Base-by-base conservation (phyloP, 2,797 vertebrate species). In the Urosaurus nigricauda region DNA sequence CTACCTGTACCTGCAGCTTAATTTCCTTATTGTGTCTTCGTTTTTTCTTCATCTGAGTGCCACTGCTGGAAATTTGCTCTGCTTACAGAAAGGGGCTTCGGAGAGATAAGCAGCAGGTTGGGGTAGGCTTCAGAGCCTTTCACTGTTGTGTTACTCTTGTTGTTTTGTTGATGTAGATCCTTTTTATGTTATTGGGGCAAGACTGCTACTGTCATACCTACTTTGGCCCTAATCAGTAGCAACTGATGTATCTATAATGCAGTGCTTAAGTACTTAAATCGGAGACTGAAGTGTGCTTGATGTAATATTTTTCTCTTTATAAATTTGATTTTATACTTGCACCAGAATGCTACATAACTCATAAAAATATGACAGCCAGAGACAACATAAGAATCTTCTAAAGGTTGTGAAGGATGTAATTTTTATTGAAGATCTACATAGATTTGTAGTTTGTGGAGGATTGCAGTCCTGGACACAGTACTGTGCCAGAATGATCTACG, bases 281-380 rank as follows among this genome's bases (percentile, higher is more conserved):
- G 68, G 58, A 85, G 79, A 87, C 86, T 87, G 68, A 90, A 83
- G 43, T 88, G 70, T 35, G 90, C 92, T 93, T 29, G 2, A 92
- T 82, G 89, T 91, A 89, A 94, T 90, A 85, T 16, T 56, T 0
- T 90, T 90, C 93, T 92, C 92, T 94, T 89, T 93, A 90, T 93
- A 95, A 90, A 81, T 86, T 74, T 89, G 74, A 47, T 85, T 86
- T 79, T 89, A 88, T 43, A 51, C 79, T 0, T 68, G 68, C 92
- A 85, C 90, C 90, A 90, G 2, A 92, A 71, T 79, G 53, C 32
- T 73, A 85, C 7, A 74, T 94, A 11, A 91, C 91, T 90, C 91
- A 77, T 92, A 88, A 92, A 2, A 8, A 91, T 86, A 94, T 91
- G 93, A 88, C 83, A 58, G 73, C 93, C 92, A 91, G 65, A 88